Percentiles rank a stretch among this genome's conserved stretches.
Evolutionary conservation across 2,888 invertebrate species (phyloP).

Genomic region (Chaitophorus viminalis): DNA sequence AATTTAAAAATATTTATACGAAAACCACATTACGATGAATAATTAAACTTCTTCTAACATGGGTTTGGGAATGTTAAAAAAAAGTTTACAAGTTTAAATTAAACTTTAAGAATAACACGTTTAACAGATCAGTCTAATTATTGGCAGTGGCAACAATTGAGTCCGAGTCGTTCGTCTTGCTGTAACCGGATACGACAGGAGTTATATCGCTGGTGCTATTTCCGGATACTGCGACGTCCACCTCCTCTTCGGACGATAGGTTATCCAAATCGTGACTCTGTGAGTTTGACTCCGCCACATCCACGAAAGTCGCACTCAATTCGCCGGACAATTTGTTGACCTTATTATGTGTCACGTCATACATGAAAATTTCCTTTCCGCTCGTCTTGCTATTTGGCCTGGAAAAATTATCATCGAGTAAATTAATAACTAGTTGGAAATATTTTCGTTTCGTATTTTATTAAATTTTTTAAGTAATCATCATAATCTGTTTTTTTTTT

Average conservation of each 20-base stretch:
- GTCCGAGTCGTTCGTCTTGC: conserved; percentile 61
- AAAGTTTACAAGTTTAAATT: conserved; percentile 7
- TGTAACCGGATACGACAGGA: conserved; percentile 63
- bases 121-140: conserved; percentile 60
- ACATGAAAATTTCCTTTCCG: conserved; percentile 87
- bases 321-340: conserved; percentile 84
- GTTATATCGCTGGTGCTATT: conserved; percentile 52
- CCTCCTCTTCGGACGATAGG: conserved; percentile 63
- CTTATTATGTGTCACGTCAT: conserved; percentile 78
- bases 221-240: conserved; percentile 59
- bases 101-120: conserved; percentile 37
- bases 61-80: conserved; percentile 14
- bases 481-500: too few species aligned
- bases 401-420: conserved; percentile 12
- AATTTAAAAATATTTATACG: conserved; percentile 1
- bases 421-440: not conserved
- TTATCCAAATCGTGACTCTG: conserved; percentile 71
- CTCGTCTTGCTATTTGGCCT: conserved; percentile 66
- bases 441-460: not conserved
- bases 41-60: not conserved
- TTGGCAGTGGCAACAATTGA: conserved; percentile 60
- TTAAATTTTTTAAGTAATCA: not conserved
- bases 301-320: conserved; percentile 84
- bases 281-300: conserved; percentile 87
- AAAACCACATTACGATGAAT: not conserved